phyloP scores from a whole-genome alignment of 2,113 vertebrate genomes.

The Pygoscelis adeliae region DNA sequence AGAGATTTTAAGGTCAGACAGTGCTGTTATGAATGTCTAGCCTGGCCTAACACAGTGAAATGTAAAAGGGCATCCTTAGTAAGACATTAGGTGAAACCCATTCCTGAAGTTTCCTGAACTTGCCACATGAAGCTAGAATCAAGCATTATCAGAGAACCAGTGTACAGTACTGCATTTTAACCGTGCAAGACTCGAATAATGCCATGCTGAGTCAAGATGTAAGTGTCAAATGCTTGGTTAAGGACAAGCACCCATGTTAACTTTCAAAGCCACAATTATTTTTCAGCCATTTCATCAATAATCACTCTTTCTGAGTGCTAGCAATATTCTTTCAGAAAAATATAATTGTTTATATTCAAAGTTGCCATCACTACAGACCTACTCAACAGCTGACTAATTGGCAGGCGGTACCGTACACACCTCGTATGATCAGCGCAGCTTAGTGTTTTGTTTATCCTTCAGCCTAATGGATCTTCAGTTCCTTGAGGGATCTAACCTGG shows the following conservation, averaged over 20 bases:
- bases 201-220: not conserved
- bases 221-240: not conserved
- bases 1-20: not conserved
- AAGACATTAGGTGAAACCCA: not conserved
- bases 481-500: not conserved
- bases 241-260: not conserved
- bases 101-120: not conserved
- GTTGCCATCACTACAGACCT: not conserved
- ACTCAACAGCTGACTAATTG: not conserved
- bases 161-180: not conserved
- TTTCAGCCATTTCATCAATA: not conserved
- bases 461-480: not conserved
- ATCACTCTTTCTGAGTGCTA: not conserved
- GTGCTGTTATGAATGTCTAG: not conserved
- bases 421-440: not conserved
- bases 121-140: not conserved
- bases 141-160: not conserved
- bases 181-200: not conserved
- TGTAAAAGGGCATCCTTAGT: not conserved
- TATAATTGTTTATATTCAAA: not conserved
- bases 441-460: not conserved
- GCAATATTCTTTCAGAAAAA: not conserved
- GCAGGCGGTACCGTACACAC: no score
- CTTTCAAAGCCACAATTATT: not conserved
- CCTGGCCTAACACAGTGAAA: not conserved